A percentile compares a stretch with the other conserved stretches of the same genome.
Evolutionary conservation across 2,797 vertebrate species (phyloP).

Genomic region (Euphonia xanthogaster): DNA sequence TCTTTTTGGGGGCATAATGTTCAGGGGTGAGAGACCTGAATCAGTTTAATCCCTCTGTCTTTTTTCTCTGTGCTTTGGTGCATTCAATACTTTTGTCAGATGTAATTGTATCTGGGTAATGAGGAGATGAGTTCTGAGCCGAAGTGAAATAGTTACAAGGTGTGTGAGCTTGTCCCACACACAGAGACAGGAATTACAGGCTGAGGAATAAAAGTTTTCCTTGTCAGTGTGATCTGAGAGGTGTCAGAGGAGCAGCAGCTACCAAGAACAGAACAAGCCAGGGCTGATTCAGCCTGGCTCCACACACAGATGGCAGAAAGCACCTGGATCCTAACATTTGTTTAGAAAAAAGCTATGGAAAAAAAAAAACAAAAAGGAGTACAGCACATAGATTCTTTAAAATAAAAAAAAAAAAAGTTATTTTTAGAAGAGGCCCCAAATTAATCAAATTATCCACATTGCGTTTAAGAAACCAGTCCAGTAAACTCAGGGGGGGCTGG

Average conservation of each 20-base stretch:
- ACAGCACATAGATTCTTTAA: background rate
- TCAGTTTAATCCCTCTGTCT: conserved; percentile 43
- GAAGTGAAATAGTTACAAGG: conserved; percentile 45
- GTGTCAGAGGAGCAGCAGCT: conserved; percentile 35
- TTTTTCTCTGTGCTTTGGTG: background rate
- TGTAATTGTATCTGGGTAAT: conserved; percentile 29
- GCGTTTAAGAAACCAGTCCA: background rate
- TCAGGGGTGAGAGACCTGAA: background rate
- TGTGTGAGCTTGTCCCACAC: conserved; percentile 57
- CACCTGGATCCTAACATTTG: background rate
- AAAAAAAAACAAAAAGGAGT: background rate
- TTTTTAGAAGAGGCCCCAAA: background rate
- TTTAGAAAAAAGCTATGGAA: background rate
- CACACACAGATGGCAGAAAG: background rate
- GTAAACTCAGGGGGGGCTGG: background rate
- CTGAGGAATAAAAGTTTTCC: conserved; percentile 45
- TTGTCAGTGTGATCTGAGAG: conserved; percentile 44
- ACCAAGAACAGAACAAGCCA: conserved; percentile 13
- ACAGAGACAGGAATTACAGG: conserved; percentile 56
- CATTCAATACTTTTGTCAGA: conserved; percentile 40
- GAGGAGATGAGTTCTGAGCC: background rate
- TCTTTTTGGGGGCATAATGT: background rate
- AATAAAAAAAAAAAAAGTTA: background rate
- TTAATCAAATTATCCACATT: background rate
- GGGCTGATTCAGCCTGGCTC: background rate